Conservation (phyloP, 2,797 vertebrate genomes). For the Oreochromis mossambicus region DNA sequence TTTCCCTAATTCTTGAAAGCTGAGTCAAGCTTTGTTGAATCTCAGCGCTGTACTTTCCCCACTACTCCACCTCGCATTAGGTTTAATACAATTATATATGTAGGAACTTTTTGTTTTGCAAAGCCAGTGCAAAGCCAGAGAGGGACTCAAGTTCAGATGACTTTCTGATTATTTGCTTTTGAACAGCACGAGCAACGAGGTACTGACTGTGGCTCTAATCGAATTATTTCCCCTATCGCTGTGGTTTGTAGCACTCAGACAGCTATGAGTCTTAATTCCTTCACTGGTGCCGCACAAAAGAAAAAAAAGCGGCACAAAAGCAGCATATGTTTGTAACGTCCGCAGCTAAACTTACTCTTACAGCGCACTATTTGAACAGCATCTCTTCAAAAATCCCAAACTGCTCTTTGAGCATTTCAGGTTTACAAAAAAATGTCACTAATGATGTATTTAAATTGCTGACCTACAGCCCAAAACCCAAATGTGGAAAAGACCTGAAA, state of each 20-base stretch:
- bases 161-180: neutral
- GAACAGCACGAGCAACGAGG: neutral
- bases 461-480: neutral
- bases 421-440: neutral
- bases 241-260: neutral
- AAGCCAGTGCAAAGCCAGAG: neutral
- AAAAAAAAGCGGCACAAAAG: neutral
- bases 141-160: neutral
- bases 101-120: constrained; percentile 16
- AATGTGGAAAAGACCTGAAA: neutral
- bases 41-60: constrained; percentile 11
- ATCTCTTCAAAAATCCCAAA: neutral
- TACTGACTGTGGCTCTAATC: neutral
- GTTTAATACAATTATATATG: constrained; percentile 29
- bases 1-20: constrained; percentile 66
- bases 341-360: neutral
- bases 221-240: neutral
- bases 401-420: neutral
- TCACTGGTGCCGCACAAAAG: neutral
- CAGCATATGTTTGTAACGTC: neutral
- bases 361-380: neutral
- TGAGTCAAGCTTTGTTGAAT: constrained; percentile 47
- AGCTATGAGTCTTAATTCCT: neutral
- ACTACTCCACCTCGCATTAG: constrained; percentile 10
- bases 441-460: neutral